Evolutionary conservation across 2,888 invertebrate species (phyloP).

Genomic region (Chymomyza procnemis): DNA sequence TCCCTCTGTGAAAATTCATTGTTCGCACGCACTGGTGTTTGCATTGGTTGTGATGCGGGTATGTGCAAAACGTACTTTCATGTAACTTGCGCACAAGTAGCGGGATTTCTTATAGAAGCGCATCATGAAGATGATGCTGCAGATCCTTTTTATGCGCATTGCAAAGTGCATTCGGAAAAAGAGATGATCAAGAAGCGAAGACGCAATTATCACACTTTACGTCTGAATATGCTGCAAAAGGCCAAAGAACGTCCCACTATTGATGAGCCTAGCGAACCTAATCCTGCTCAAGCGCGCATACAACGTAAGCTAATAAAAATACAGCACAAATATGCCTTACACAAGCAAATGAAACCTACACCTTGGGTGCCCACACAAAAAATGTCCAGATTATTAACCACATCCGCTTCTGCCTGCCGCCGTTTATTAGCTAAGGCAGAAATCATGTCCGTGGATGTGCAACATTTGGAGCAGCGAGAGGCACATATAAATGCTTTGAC

Average conservation of each 20-base stretch:
- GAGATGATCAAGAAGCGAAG: constrained; percentile 88
- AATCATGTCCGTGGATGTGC: constrained; percentile 92
- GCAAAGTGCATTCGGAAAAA: constrained; percentile 96
- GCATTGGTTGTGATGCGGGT: constrained; percentile 98
- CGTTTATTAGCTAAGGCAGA: constrained; percentile 91
- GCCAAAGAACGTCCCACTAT: constrained; percentile 66
- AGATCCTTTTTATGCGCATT: constrained; percentile 98
- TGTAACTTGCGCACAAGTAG: constrained; percentile 97
- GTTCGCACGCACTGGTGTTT: constrained; percentile 94
- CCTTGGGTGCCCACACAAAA: constrained; percentile 98
- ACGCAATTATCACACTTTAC: constrained; percentile 90
- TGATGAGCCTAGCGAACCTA: constrained; percentile 76
- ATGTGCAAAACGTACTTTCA: constrained; percentile 98
- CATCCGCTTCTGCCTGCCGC: constrained; percentile 92
- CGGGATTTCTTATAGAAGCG: constrained; percentile 94
- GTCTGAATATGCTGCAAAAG: constrained; percentile 88
- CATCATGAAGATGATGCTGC: constrained; percentile 95
- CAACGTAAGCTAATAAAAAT: constrained; percentile 91
- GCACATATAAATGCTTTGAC: constrained; percentile 88
- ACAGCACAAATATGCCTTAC: constrained; percentile 87
- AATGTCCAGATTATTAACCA: constrained; percentile 93
- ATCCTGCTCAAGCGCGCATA: constrained; percentile 86
- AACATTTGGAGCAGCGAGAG: constrained; percentile 89
- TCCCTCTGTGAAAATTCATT: constrained; percentile 92
- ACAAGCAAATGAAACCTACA: constrained; percentile 85